Evolutionary conservation across 2,888 invertebrate species (phyloP), one percentile per base, ranked within the genome.

Genomic region (Altica lythri): DNA sequence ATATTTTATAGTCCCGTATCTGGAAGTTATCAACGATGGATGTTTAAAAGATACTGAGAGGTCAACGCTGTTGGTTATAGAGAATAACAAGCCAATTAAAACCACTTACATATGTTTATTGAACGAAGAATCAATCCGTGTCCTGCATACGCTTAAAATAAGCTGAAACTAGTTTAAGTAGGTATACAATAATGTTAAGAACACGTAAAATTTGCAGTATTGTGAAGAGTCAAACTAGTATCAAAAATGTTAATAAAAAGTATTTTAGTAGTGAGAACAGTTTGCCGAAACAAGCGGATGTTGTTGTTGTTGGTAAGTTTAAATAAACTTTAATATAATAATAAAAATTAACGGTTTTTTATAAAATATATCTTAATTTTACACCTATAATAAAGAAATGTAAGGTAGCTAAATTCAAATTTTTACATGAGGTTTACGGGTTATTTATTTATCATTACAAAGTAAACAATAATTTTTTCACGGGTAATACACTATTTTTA

Each of bases 31-130:
- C 57, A 51, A 37, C 47, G 49, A 55, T 53, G 49, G 46, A 53
- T 58, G 48, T 45, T 53, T 45, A 47, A 54, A 48, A 60, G 60
- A 60, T 62, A 57, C 43, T 37, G 27, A 45, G 57, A 59, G 70
- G 68, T 69, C 69, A 71, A 67, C 67, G 65, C 66, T 70, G 70
- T 68, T 69, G 34, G 68, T 66, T 68, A 70, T 68, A 66, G 66
- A 66, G 65, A 69, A 68, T 63, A 61, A 64, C 55, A 57, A 60
- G 51, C 53, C 48, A 57, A 63, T 53, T 60, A 34, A 56, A 57
- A 37, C 53, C 29, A 48, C 32, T 40, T 32, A 19, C 14, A 8
- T 4, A 14, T 22, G 34, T 45, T 22, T 32, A 45, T 45, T 34
- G 34, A 45, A 34, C n/a, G 18, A 45, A 45, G 45, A 45, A 45